Base-by-base conservation (phyloP, 2,888 invertebrate species). In the Cosmorhoe ocellata region DNA sequence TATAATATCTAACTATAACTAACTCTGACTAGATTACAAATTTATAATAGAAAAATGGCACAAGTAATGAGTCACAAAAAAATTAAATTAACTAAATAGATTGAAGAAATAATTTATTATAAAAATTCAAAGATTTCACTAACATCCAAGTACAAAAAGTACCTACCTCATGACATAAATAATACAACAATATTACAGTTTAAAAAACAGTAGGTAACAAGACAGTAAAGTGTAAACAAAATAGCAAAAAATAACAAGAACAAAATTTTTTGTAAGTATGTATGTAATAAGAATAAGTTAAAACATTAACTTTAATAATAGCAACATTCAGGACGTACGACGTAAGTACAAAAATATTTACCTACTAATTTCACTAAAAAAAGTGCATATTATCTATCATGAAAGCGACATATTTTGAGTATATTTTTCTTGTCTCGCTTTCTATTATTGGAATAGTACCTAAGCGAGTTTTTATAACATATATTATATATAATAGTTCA, bases 1-100 rank as follows among this genome's bases (percentile, higher is more conserved):
- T 40, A 40, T 34, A 50, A 40, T 13, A 32, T 40, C 14, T 34
- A 18, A 5, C 26, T 31, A 22, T 36, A 55, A 43, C 22, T 31
- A 26, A 46, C 30, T 50, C 34, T 51, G 54, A 55, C 54, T 55
- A 58, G 54, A 55, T 34, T 10, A 31, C 7, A 51, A 46, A 54
- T 38, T 51, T 53, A 53, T 53, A 48, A 34, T 27, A 14, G 33
- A 14, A 4, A 40, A 41, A 48, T 37, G 40, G 44, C 48, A 53
- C 44, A 40, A 24, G 24, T 7, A 7, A 24, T 24, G 2, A 24
- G 6, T 24, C 18, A 18, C 4, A 18, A 4, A 18, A 18, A 18
- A 18, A 2, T 3, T 5, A 7, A 1, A 24, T 24, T 24, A 24
- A 24, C 24, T 7, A 24, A 24, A 24, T 24, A 7, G n/a, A n/a